Base-by-base conservation (phyloP, 2,797 vertebrate genomes). In the Myripristis murdjan region DNA sequence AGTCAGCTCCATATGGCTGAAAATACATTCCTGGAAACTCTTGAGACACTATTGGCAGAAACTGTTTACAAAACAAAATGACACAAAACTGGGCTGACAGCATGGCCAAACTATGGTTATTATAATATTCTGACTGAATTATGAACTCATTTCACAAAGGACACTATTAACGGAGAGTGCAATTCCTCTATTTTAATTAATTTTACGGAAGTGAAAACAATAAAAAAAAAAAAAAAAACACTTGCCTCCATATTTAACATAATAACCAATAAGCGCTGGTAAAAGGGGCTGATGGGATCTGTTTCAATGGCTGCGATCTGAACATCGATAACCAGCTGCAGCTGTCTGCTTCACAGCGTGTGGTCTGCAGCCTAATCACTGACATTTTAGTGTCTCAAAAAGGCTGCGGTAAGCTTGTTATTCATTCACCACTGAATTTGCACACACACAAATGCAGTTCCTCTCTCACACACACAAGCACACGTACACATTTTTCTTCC, bases 381-480 rank as follows among this genome's bases (percentile, higher is more conserved):
- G 54, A 81, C 73, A 90, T 87, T 90, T 86, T 62, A 83, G 77
- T 67, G 37, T 80, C 83, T 91, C 72, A 52, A 80, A 92, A 79
- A 77, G 74, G 51, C 79, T 55, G 70, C 18, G 75, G 78, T 61
- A 41, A 70, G 54, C 80, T 70, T 23, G 41, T 59, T 51, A 70
- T 91, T 81, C 85, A 79, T 63, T 59, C 63, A 66, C 75, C 58
- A 53, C 74, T 83, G 47, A 37, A 72, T 59, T 26, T 63, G 28
- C 52, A 23, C 51, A 61, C 49, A 72, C 54, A n/a, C n/a, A 61
- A 39, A 63, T 6, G 16, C 58, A n/a, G 15, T 41, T 35, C 67
- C 57, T 64, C 79, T 77, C 72, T 75, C 47, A 49, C n/a, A 23
- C 49, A 53, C 62, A 66, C 37, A 12, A 26, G 63, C 12, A 33